Conservation (phyloP, 2,797 vertebrate species). For the Rhinella marina region DNA sequence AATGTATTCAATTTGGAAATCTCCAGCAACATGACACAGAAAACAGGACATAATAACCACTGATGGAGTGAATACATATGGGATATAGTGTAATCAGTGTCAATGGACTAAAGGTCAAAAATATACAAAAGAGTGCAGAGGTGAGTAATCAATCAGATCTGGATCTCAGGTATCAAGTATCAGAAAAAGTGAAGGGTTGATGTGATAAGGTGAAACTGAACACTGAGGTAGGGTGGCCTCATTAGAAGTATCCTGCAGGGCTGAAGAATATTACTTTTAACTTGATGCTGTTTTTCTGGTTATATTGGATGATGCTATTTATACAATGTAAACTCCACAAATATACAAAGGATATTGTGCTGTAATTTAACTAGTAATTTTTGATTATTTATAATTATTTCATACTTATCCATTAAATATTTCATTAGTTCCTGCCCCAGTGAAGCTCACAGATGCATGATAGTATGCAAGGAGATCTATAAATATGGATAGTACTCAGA, state of each 20-base stretch:
- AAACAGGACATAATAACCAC: not conserved
- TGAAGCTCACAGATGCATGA: no score
- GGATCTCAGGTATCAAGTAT: constrained; percentile 21
- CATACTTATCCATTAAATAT: no score
- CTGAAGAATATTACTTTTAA: not conserved
- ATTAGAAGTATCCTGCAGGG: constrained; percentile 1
- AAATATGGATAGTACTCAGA: no score
- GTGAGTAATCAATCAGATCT: constrained; percentile 16
- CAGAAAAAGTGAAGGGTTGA: constrained; percentile 22
- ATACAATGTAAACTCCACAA: not conserved
- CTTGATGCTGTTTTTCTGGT: not conserved
- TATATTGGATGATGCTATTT: not conserved
- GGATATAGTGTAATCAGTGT: constrained; percentile 6
- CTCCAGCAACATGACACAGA: no score
- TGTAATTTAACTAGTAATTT: no score
- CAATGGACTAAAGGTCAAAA: constrained; percentile 19
- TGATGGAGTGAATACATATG: not conserved
- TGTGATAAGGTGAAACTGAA: constrained; percentile 27
- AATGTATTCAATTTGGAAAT: not conserved
- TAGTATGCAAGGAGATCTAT: no score
- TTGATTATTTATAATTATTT: no score
- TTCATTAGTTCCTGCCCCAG: no score
- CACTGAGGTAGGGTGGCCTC: constrained; percentile 7
- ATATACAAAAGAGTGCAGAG: constrained; percentile 10
- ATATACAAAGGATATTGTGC: no score